phyloP scores from a whole-genome alignment of 2,888 invertebrate species.

The Trissolcus japonicus region DNA sequence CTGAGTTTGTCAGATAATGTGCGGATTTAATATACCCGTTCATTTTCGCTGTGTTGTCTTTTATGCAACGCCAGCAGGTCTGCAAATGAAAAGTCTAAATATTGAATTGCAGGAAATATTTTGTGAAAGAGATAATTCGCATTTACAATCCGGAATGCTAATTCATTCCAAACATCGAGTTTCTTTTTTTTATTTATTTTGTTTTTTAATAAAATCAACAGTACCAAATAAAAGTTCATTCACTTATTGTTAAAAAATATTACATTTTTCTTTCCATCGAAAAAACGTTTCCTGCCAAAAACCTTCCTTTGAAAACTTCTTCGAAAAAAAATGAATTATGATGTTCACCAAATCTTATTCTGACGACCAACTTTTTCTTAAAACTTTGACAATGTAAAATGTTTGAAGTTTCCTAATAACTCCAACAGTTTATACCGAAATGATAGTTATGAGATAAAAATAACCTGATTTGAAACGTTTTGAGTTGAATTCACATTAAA shows the following conservation, averaged over 20 bases:
- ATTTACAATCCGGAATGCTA: constrained; percentile 31
- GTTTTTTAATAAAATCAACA: not conserved
- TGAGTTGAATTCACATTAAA: too few relatives aligned
- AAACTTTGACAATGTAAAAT: too few relatives aligned
- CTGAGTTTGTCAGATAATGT: constrained; percentile 12
- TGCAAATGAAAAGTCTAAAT: constrained; percentile 41
- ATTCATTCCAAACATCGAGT: constrained; percentile 22
- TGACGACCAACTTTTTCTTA: too few relatives aligned
- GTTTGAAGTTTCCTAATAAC: too few relatives aligned
- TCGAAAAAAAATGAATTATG: too few relatives aligned
- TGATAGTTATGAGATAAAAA: too few relatives aligned
- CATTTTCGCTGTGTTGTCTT: constrained; percentile 8
- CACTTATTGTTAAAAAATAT: not conserved
- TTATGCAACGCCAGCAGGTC: not conserved
- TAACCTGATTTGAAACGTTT: too few relatives aligned
- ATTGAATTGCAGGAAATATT: constrained; percentile 26
- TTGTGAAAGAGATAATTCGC: constrained; percentile 19
- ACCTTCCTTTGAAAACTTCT: too few relatives aligned
- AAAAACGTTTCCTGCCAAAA: too few relatives aligned
- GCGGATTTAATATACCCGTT: constrained; percentile 14
- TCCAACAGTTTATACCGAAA: too few relatives aligned
- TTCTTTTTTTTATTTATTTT: constrained; percentile 23
- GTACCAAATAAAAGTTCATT: not conserved
- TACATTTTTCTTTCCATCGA: too few relatives aligned
- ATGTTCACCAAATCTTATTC: too few relatives aligned